Evolutionary conservation across 2,888 invertebrate species (phyloP), one percentile per base, ranked within the genome.

Genomic region (Allacma fusca): DNA sequence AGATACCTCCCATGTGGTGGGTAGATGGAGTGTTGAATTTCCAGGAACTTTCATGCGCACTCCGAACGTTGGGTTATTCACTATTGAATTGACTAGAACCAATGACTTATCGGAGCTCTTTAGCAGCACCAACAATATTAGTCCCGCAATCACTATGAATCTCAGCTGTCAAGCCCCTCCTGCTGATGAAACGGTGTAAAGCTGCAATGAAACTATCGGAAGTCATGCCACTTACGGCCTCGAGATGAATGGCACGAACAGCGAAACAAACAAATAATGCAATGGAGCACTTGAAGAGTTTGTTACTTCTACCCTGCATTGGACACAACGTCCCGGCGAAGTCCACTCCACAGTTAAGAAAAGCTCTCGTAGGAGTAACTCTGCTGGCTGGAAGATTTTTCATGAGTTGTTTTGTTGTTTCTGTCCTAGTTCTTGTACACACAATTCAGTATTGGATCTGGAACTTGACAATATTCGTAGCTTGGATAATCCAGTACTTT

Each of bases 401-500:
- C 71, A 71, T 71, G 13, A 71, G 2, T 28, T 71, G 71, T 4
- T 50, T 21, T 1, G 28, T 16, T 7, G 62, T 40, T 1, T 9
- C 24, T 16, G 62, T 7, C 12, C 16, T 7, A 50, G 7, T 5
- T 26, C 71, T 1, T 26, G 13, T 13, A 50, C 71, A 71, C 24
- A 9, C 57, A 21, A 79, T 34, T 44, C 79, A 79, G 1, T 50
- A 62, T 9, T 69, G 23, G 21, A 78, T 64, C 13, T 29, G 0
- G 7, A 43, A 29, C 1, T 57, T 50, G 19, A 70, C 24, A 13
- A 12, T 5, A n/a, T 74, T 62, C n/a, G 65, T 29, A 0, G 24
- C 76, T n/a, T 74, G 4, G 7, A 75, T 2, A n/a, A 79, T 69
- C 77, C 79, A 79, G 23, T 34, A 79, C 0, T 34, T 9, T 44